Base-by-base conservation (phyloP, 2,797 vertebrate genomes). In the Botia kubotai region DNA sequence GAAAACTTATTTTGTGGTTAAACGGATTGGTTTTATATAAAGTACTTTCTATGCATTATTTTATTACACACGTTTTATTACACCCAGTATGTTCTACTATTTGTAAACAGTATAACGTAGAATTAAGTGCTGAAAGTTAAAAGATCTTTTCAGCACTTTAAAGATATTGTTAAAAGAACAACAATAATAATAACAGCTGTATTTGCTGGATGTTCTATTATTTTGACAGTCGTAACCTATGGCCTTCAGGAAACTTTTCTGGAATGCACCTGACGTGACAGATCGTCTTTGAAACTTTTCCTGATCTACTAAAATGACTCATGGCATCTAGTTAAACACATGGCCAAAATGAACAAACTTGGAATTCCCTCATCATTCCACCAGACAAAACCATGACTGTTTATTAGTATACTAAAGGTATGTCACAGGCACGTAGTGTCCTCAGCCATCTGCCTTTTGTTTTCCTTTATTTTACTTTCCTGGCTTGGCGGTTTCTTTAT, bases 231-330 rank as follows among this genome's bases (percentile, higher is more conserved):
- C 19, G 14, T 19, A 69, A 48, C 12, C 74, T 74, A 21, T n/a
- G 2, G 21, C 12, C 62, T 77, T 78, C 46, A 50, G 60, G n/a
- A 81, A 83, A 81, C 19, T 26, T 77, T 53, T 29, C 70, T 82
- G 86, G 86, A 85, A 85, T 87, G 73, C 67, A 82, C 84, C 86
- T n/a, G 62, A 23, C 29, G 5, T 62, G 67, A 75, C 74, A 82
- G 63, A 71, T 77, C 72, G 82, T 71, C 62, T 57, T 12, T 80
- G 84, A 82, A 83, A 84, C 23, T 80, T 85, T 85, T 87, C 77
- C 82, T 85, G 77, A 57, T 62, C 33, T 71, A 75, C 75, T 82
- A 46, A 60, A 57, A 67, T 80, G 84, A 86, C 55, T 82, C 77
- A 82, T 11, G 4, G 52, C 66, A 76, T 75, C 17, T 6, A 60